A percentile compares a stretch with the other conserved stretches of the same genome.
Evolutionary conservation across 2,113 vertebrate genomes (phyloP).

Genomic region (Myxocyprinus asiaticus): DNA sequence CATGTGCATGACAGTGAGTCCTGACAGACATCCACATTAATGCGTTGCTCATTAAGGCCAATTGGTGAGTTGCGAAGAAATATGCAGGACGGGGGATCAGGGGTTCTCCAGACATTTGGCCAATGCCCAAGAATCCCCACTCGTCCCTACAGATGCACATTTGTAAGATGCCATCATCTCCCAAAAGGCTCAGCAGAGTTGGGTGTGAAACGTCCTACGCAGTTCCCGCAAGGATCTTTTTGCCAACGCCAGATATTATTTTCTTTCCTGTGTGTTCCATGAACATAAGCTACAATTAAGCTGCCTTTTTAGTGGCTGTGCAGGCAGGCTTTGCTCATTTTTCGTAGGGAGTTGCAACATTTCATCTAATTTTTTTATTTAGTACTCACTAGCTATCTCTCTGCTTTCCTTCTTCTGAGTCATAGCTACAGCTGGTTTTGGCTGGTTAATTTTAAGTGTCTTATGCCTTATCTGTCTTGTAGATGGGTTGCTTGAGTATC

Average conservation of each 20-base stretch:
- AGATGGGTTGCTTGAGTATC: background rate
- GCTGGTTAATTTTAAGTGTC: background rate
- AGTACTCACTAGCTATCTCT: no score
- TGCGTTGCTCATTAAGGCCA: slow-evolving; percentile 27
- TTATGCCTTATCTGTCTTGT: background rate
- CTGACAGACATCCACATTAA: slow-evolving; percentile 21
- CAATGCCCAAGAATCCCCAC: background rate
- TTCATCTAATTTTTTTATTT: no score
- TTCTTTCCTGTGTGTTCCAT: background rate
- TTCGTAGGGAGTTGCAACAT: no score
- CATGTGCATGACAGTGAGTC: background rate
- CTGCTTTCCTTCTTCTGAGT: background rate
- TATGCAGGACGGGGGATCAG: slow-evolving; percentile 15
- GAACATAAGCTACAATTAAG: slow-evolving; percentile 35
- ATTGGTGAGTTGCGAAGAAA: slow-evolving; percentile 24
- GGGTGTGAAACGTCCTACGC: slow-evolving; percentile 25
- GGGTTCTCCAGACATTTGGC: slow-evolving; percentile 1
- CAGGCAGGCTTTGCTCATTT: background rate
- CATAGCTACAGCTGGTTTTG: background rate
- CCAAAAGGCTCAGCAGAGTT: background rate
- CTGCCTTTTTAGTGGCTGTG: slow-evolving; percentile 3
- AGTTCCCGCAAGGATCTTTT: no score
- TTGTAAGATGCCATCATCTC: slow-evolving; percentile 37
- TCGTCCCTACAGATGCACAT: background rate
- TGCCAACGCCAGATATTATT: no score